Conservation (phyloP, 2,113 vertebrate species). For the Spheniscus mendiculus region DNA sequence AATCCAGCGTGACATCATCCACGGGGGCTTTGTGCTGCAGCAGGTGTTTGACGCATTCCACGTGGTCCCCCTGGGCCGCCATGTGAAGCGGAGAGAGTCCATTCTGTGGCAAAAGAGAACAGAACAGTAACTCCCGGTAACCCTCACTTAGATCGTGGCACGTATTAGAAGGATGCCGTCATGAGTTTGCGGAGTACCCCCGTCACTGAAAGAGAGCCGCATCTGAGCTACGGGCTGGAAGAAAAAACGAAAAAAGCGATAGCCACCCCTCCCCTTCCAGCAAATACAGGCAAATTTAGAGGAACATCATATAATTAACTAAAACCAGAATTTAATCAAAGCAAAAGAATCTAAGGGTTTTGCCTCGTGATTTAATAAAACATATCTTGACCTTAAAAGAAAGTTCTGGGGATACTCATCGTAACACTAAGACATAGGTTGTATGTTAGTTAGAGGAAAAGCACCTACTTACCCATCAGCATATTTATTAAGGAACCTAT, state of each 20-base stretch:
- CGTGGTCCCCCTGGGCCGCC: slow-evolving; percentile 96
- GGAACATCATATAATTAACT: not conserved
- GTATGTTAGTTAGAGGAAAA: not conserved
- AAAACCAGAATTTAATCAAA: not conserved
- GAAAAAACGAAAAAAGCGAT: not conserved
- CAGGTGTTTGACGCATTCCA: slow-evolving; percentile 96
- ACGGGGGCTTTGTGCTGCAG: slow-evolving; percentile 95
- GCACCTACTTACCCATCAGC: not conserved
- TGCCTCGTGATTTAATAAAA: not conserved
- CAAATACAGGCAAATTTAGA: not conserved
- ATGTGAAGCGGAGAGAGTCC: slow-evolving; percentile 97
- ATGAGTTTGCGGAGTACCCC: not conserved
- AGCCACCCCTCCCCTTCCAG: not conserved
- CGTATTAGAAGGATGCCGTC: not conserved
- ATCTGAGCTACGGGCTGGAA: not conserved
- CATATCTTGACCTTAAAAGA: not conserved
- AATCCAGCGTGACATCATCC: slow-evolving; percentile 95
- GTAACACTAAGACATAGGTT: not conserved
- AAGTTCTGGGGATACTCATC: not conserved
- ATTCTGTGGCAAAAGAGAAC: slow-evolving; percentile 76
- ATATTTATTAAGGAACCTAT: not conserved
- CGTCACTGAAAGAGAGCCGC: not conserved
- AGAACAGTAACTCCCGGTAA: not conserved
- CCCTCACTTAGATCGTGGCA: fast-evolving
- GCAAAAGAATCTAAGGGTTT: not conserved